phyloP scores from a whole-genome alignment of 2,797 vertebrate species.

The Tadarida brasiliensis region DNA sequence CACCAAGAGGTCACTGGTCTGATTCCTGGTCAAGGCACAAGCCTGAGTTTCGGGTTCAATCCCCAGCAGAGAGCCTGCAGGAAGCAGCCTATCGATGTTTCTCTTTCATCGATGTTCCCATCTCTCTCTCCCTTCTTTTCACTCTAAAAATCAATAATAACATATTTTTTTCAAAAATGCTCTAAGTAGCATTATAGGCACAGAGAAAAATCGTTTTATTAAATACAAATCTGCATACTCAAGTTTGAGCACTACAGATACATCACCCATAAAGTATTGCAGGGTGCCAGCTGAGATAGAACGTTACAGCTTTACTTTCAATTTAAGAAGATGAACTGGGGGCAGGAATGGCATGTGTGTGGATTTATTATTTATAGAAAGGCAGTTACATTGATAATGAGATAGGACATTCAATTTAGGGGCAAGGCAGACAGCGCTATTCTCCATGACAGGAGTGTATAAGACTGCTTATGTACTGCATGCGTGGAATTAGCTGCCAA shows the following conservation, averaged over 20 bases:
- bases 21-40: too few relatives aligned
- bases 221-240: background rate
- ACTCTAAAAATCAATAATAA: too few relatives aligned
- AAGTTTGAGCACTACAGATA: background rate
- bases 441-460: background rate
- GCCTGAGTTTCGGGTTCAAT: too few relatives aligned
- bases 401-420: background rate
- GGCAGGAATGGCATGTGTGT: background rate
- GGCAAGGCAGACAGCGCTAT: background rate
- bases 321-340: background rate
- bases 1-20: too few relatives aligned
- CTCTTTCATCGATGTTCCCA: too few relatives aligned
- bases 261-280: background rate
- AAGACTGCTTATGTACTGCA: background rate
- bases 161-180: too few relatives aligned
- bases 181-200: too few relatives aligned
- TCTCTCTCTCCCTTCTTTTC: too few relatives aligned
- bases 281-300: background rate
- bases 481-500: background rate
- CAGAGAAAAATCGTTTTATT: too few relatives aligned
- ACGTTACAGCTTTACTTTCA: background rate
- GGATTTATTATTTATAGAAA: slow-evolving; percentile 20
- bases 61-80: too few relatives aligned
- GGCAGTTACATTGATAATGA: background rate
- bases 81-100: too few relatives aligned